Percentiles rank a stretch among this genome's conserved stretches.
Conservation (phyloP, 1,140 invertebrate genomes). For the Drosophila equinoxialis region DNA sequence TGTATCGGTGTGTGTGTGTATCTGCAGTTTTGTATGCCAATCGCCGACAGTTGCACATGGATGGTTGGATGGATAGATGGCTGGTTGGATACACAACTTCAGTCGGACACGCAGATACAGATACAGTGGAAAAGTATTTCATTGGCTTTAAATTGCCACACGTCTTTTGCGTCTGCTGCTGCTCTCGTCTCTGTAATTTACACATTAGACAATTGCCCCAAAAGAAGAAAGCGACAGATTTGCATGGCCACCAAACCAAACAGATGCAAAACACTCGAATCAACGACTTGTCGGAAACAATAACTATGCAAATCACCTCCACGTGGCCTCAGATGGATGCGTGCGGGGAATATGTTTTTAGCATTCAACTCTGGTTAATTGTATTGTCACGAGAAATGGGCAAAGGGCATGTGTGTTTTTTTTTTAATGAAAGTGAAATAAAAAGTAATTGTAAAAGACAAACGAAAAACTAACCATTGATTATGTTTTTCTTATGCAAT, state of each 20-base stretch:
- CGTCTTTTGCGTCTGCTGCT: constrained; percentile 37
- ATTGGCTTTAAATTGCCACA: constrained; percentile 67
- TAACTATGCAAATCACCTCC: constrained; percentile 57
- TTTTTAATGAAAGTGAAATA: constrained; percentile 62
- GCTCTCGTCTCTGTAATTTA: constrained; percentile 55
- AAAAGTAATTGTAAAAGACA: background rate
- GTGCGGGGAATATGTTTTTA: background rate
- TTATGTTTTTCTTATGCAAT: constrained; percentile 13
- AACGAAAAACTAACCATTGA: background rate
- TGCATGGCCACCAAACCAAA: constrained; percentile 42
- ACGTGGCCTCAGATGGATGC: constrained; percentile 57
- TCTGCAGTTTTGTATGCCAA: constrained; percentile 74
- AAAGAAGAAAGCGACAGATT: constrained; percentile 76
- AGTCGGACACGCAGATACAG: background rate
- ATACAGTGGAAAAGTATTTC: constrained; percentile 49
- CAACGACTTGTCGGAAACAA: constrained; percentile 51
- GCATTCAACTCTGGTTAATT: too few species aligned
- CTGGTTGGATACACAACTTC: background rate
- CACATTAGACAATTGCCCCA: constrained; percentile 73
- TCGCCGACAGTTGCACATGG: constrained; percentile 52
- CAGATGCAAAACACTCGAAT: constrained; percentile 49
- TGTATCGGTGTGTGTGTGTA: constrained; percentile 13
- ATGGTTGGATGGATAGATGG: background rate
- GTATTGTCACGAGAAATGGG: too few species aligned
- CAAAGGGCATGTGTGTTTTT: constrained; percentile 3